phyloP scores from a whole-genome alignment of 2,113 vertebrate species.

The Argyrosomus japonicus region DNA sequence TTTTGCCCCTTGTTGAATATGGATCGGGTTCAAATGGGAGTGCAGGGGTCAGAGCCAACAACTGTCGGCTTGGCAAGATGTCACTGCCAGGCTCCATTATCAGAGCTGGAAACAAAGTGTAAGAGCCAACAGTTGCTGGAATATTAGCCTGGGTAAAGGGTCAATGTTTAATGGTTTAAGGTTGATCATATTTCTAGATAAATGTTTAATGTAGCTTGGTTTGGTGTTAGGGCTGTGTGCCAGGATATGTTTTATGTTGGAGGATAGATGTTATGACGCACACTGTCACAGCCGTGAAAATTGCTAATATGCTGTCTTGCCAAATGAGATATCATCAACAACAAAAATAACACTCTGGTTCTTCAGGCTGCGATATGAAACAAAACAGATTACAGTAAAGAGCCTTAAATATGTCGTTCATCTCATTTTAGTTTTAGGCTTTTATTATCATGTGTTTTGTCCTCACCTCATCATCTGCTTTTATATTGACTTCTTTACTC shows the following conservation, averaged over 20 bases:
- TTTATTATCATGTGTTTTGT: neutral
- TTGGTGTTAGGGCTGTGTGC: neutral
- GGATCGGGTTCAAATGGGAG: constrained; percentile 25
- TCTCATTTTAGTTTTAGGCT: neutral
- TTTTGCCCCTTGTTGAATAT: constrained; percentile 19
- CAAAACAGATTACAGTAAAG: neutral
- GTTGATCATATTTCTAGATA: neutral
- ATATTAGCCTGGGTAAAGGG: constrained; percentile 11
- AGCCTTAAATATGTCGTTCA: neutral
- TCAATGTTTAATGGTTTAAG: neutral
- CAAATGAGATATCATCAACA: neutral
- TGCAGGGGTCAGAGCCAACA: constrained; percentile 46
- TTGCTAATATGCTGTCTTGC: neutral
- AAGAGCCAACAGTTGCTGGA: constrained; percentile 25
- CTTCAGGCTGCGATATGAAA: neutral
- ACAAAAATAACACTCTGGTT: neutral
- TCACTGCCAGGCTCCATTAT: constrained; percentile 44
- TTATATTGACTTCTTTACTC: neutral
- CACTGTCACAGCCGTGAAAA: neutral
- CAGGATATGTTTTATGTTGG: constrained; percentile 1
- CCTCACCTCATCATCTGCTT: neutral
- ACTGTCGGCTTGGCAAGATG: constrained; percentile 42
- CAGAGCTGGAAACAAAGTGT: constrained; percentile 31
- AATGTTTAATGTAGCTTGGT: neutral
- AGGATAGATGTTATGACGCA: neutral